phyloP scores from a whole-genome alignment of 2,113 vertebrate species.

The Pedetes capensis region DNA sequence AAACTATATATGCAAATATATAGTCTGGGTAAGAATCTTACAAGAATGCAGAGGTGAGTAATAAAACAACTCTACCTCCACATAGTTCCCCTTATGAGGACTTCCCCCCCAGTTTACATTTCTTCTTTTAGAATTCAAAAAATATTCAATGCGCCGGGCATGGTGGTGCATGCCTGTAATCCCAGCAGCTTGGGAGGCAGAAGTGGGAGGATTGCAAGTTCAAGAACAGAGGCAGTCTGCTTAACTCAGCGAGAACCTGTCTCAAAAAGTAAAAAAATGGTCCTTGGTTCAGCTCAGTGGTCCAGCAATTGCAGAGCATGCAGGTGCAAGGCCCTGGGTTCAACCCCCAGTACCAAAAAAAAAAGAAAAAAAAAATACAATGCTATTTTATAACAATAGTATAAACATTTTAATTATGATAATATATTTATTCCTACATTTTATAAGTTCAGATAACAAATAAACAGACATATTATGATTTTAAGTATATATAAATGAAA shows the following conservation, averaged over 20 bases:
- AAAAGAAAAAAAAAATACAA: background rate
- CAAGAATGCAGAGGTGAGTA: background rate
- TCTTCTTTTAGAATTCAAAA: slow-evolving; percentile 19
- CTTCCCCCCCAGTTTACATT: background rate
- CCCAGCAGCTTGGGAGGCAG: too few relatives aligned
- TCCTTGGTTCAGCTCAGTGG: too few relatives aligned
- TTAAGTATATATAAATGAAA: background rate
- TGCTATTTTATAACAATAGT: background rate
- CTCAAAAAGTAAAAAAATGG: too few relatives aligned
- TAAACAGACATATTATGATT: background rate
- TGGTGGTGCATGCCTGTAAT: too few relatives aligned
- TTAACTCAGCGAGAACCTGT: too few relatives aligned
- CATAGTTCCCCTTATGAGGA: background rate
- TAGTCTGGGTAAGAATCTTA: background rate
- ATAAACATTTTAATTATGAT: background rate
- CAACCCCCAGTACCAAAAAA: too few relatives aligned
- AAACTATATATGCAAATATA: slow-evolving; percentile 14
- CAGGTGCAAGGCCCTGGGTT: too few relatives aligned
- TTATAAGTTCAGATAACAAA: background rate
- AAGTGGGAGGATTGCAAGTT: too few relatives aligned
- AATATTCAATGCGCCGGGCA: too few relatives aligned
- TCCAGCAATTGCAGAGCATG: too few relatives aligned
- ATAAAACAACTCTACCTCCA: background rate
- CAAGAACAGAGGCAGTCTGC: too few relatives aligned
- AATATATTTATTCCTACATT: background rate